A percentile compares a stretch with the other conserved stretches of the same genome.
Conservation (phyloP, 2,797 vertebrate genomes). For the Myiotriccus ornatus region DNA sequence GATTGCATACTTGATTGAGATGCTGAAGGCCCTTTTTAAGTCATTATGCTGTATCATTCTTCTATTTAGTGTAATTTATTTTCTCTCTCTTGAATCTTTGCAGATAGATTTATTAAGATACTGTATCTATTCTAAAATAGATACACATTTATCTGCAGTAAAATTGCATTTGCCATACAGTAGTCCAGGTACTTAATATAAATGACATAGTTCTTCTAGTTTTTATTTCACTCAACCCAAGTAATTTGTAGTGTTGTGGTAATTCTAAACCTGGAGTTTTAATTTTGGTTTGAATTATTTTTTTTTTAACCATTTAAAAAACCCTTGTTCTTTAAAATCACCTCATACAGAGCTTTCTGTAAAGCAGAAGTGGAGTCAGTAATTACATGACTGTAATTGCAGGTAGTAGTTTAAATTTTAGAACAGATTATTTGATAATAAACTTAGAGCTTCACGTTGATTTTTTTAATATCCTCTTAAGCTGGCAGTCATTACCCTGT, state of each 20-base stretch:
- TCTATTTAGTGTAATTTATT: constrained; percentile 26
- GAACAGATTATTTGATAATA: neutral
- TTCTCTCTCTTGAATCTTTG: neutral
- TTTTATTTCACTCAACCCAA: neutral
- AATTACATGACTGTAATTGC: neutral
- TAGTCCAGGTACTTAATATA: neutral
- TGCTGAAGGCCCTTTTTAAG: constrained; percentile 6
- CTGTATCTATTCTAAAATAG: neutral
- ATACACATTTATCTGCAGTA: neutral
- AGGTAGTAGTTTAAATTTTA: neutral
- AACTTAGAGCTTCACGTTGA: neutral
- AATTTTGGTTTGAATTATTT: rapidly evolving
- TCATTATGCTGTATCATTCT: constrained; percentile 6
- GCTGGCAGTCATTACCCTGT: neutral
- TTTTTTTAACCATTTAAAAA: neutral
- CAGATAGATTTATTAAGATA: neutral
- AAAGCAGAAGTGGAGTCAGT: neutral
- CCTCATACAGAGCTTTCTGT: neutral
- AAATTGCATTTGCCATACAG: constrained; percentile 1
- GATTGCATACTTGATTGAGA: neutral
- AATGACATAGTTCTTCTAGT: neutral
- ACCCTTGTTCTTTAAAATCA: neutral
- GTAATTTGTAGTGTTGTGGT: neutral
- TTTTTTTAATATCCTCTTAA: neutral
- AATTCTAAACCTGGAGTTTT: neutral